Conservation (phyloP, 1,140 invertebrate species). For the Drosophila pandora region DNA sequence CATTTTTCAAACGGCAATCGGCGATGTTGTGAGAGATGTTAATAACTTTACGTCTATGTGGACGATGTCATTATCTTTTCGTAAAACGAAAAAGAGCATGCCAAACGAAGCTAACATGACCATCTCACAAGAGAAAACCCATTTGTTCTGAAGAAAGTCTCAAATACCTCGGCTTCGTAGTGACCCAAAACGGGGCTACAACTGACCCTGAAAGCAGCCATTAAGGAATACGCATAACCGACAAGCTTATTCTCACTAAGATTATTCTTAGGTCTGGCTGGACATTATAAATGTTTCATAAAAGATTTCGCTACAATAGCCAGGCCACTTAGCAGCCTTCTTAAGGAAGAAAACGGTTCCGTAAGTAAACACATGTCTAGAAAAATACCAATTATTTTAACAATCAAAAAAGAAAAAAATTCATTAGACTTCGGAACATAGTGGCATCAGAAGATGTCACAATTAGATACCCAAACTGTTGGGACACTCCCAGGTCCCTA, state of each 20-base stretch:
- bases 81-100: too few species aligned
- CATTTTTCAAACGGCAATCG: too few species aligned
- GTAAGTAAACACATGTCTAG: neutral
- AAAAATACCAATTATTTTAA: neutral
- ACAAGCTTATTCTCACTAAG: neutral
- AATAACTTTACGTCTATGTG: too few species aligned
- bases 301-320: constrained; percentile 8
- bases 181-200: neutral
- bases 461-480: too few species aligned
- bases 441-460: too few species aligned
- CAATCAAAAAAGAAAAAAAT: too few species aligned
- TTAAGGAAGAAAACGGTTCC: neutral
- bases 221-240: neutral
- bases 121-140: neutral
- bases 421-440: too few species aligned
- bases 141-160: neutral
- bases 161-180: neutral
- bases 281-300: neutral
- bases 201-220: neutral
- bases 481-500: too few species aligned
- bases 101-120: too few species aligned
- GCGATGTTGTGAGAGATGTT: too few species aligned
- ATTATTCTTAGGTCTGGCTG: neutral
- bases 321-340: neutral
- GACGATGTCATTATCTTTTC: too few species aligned